Percentiles rank a stretch among this genome's conserved stretches.
Conservation (phyloP, 1,140 invertebrate species). For the Luehdorfia chinensis region DNA sequence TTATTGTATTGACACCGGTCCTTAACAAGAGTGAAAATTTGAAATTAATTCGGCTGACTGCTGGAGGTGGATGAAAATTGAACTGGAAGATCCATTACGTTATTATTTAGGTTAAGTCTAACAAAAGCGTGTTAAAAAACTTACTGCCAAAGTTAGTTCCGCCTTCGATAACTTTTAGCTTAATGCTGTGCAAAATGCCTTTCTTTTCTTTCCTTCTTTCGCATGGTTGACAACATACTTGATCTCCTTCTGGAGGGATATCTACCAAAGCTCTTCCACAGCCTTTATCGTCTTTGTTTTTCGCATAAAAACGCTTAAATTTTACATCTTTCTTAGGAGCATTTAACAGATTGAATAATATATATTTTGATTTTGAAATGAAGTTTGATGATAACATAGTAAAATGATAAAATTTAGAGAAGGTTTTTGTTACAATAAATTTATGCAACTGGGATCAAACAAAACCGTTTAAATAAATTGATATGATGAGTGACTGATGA, state of each 20-base stretch:
- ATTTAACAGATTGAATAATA: conserved; percentile 26
- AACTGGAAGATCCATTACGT: no score
- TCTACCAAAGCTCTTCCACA: conserved; percentile 51
- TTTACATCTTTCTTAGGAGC: conserved; percentile 16
- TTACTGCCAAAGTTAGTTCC: conserved; percentile 67
- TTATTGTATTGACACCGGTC: no score
- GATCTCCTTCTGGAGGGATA: conserved; percentile 38
- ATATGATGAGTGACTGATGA: no score
- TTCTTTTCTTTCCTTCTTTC: conserved; percentile 40
- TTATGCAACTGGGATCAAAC: conserved; percentile 15
- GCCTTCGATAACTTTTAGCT: conserved; percentile 57
- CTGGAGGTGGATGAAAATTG: no score
- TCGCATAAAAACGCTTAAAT: conserved; percentile 35
- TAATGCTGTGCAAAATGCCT: conserved; percentile 59
- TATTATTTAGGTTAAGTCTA: no score
- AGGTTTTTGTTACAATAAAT: no score
- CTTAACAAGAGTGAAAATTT: no score
- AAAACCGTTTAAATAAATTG: conserved; percentile 4
- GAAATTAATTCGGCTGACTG: no score
- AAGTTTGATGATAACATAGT: conserved; percentile 28
- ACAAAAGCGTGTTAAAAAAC: no score
- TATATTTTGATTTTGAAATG: conserved; percentile 24
- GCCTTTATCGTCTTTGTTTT: conserved; percentile 24
- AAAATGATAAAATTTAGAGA: no score
- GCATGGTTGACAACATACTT: conserved; percentile 41